phyloP scores from a whole-genome alignment of 2,797 vertebrate genomes.

The Nyctibius grandis region DNA sequence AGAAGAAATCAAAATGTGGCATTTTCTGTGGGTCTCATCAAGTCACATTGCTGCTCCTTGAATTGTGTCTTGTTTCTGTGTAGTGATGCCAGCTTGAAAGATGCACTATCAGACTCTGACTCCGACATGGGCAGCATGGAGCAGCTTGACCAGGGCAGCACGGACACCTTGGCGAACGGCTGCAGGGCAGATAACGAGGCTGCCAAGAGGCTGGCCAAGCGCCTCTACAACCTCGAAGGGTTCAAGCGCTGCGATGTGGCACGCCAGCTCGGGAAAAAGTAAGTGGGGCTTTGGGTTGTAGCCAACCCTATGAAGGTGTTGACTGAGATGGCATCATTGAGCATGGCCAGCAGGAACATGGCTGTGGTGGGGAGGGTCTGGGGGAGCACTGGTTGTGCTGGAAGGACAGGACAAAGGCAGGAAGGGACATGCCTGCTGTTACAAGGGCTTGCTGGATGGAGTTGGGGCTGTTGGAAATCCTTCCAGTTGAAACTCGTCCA shows the following conservation, averaged over 20 bases:
- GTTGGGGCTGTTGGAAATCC: neutral
- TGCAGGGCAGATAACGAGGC: slow-evolving; percentile 87
- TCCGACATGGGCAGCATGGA: slow-evolving; percentile 89
- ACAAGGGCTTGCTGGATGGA: neutral
- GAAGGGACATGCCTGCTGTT: neutral
- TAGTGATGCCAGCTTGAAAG: slow-evolving; percentile 90
- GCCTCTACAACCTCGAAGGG: slow-evolving; percentile 92
- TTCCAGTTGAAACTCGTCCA: neutral
- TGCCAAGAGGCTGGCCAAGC: slow-evolving; percentile 90
- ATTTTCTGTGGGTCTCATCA: rapidly evolving
- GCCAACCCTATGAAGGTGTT: neutral
- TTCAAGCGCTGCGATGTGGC: slow-evolving; percentile 97
- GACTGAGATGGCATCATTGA: neutral
- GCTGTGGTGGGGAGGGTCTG: neutral
- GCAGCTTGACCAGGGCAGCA: slow-evolving; percentile 81
- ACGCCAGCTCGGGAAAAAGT: slow-evolving; percentile 96
- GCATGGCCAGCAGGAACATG: neutral
- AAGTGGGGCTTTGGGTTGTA: slow-evolving; percentile 48
- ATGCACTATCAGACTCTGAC: slow-evolving; percentile 87
- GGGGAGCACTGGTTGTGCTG: neutral
- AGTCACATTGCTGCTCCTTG: neutral
- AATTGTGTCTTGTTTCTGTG: neutral
- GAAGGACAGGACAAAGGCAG: neutral
- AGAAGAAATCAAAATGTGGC: neutral
- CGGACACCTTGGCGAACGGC: slow-evolving; percentile 89